Conservation (phyloP, 2,888 invertebrate species). For the Dryococelus australis region DNA sequence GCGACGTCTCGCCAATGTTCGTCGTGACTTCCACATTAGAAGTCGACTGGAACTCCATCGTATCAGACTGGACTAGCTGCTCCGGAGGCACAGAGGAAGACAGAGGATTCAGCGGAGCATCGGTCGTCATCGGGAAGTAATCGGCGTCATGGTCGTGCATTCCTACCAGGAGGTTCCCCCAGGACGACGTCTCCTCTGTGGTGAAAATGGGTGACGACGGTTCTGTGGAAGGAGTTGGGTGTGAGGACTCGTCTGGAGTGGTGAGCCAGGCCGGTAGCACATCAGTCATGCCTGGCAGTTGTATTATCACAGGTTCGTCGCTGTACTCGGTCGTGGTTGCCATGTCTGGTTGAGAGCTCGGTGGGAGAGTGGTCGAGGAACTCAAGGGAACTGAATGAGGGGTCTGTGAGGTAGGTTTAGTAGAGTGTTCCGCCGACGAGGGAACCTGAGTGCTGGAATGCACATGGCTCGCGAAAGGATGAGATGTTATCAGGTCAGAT, state of each 20-base stretch:
- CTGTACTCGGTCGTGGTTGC: not conserved
- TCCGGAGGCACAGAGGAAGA: slow-evolving; percentile 18
- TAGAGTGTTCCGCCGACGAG: too few species aligned
- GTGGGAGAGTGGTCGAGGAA: not conserved
- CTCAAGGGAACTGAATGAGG: too few species aligned
- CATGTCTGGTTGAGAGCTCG: not conserved
- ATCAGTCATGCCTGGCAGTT: not conserved
- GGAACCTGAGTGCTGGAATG: too few species aligned
- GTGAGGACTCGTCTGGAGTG: not conserved
- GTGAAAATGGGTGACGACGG: too few species aligned
- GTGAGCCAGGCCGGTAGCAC: not conserved
- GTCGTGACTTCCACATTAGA: not conserved
- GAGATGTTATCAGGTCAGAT: too few species aligned
- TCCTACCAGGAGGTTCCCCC: slow-evolving; percentile 39
- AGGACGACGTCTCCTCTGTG: slow-evolving; percentile 25
- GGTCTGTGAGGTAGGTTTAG: too few species aligned
- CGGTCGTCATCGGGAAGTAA: slow-evolving; percentile 44
- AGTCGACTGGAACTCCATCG: not conserved
- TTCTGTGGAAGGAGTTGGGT: too few species aligned
- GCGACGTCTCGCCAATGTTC: slow-evolving; percentile 54
- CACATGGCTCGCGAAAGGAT: too few species aligned
- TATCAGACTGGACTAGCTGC: not conserved
- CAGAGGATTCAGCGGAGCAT: slow-evolving; percentile 51
- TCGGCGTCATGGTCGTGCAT: slow-evolving; percentile 33
- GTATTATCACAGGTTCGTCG: not conserved